Evolutionary conservation across 2,797 vertebrate genomes (phyloP).

Genomic region (Myotis vivesi): DNA sequence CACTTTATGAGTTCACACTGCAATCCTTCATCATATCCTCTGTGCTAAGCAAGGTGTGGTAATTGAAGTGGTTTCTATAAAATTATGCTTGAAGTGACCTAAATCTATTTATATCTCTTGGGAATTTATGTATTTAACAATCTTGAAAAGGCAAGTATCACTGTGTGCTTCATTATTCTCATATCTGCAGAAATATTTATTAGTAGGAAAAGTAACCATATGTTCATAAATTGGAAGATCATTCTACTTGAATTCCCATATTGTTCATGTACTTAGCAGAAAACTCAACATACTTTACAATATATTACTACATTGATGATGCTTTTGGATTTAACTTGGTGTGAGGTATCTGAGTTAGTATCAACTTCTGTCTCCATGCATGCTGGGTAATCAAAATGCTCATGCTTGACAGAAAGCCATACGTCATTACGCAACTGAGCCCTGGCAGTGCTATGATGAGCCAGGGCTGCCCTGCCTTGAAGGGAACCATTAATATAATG

Average conservation of each 20-base stretch:
- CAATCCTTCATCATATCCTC: background rate
- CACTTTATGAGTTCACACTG: background rate
- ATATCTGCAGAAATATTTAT: slow-evolving; percentile 72
- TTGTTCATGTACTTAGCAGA: slow-evolving; percentile 50
- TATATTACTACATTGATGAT: background rate
- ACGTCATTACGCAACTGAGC: slow-evolving; percentile 65
- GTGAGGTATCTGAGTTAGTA: slow-evolving; percentile 29
- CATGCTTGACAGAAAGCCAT: slow-evolving; percentile 59
- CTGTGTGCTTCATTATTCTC: slow-evolving; percentile 59
- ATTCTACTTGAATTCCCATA: slow-evolving; percentile 52
- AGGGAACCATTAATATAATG: slow-evolving; percentile 71
- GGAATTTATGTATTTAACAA: slow-evolving; percentile 56
- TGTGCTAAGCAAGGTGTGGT: background rate
- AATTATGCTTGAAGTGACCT: slow-evolving; percentile 45
- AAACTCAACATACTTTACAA: slow-evolving; percentile 37
- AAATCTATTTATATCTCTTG: background rate
- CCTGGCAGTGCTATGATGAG: slow-evolving; percentile 6
- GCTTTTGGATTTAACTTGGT: slow-evolving; percentile 31
- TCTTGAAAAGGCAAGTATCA: slow-evolving; percentile 57
- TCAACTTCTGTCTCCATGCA: slow-evolving; percentile 20
- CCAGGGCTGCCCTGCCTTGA: slow-evolving; percentile 51
- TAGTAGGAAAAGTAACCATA: slow-evolving; percentile 66
- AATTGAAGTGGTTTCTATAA: slow-evolving; percentile 27
- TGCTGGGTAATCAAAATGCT: slow-evolving; percentile 69
- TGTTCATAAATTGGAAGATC: slow-evolving; percentile 49